phyloP scores from a whole-genome alignment of 1,140 invertebrate genomes.

The Philopotamus ludificatus region DNA sequence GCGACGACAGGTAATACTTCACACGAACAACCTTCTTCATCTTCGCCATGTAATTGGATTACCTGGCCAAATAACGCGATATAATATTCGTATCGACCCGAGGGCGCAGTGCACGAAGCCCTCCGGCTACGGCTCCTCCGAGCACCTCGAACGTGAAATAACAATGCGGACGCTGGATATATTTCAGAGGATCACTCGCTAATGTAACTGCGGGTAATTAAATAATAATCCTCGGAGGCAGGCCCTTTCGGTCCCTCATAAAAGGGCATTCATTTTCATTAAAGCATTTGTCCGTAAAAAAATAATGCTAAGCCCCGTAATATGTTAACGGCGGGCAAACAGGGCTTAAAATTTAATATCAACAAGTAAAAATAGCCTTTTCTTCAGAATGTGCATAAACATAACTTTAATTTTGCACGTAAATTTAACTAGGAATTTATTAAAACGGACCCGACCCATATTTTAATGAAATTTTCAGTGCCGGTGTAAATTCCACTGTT shows the following conservation, averaged over 20 bases:
- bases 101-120: no score
- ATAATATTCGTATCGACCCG: no score
- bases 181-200: not conserved
- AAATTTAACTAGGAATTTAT: no score
- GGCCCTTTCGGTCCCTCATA: not conserved
- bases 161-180: not conserved
- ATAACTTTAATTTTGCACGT: no score
- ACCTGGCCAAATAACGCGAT: not conserved
- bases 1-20: slow-evolving; percentile 11
- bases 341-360: not conserved
- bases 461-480: no score
- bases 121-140: no score
- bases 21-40: not conserved
- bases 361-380: not conserved
- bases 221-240: not conserved
- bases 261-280: not conserved
- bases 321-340: not conserved
- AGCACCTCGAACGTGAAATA: not conserved
- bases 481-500: no score
- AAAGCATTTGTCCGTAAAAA: not conserved
- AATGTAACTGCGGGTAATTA: not conserved
- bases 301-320: not conserved
- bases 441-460: no score
- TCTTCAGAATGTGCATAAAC: no score
- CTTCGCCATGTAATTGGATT: not conserved